Evolutionary conservation across 2,113 vertebrate species (phyloP), one percentile per base, ranked within the genome.

Genomic region (Platycercus adscitus): DNA sequence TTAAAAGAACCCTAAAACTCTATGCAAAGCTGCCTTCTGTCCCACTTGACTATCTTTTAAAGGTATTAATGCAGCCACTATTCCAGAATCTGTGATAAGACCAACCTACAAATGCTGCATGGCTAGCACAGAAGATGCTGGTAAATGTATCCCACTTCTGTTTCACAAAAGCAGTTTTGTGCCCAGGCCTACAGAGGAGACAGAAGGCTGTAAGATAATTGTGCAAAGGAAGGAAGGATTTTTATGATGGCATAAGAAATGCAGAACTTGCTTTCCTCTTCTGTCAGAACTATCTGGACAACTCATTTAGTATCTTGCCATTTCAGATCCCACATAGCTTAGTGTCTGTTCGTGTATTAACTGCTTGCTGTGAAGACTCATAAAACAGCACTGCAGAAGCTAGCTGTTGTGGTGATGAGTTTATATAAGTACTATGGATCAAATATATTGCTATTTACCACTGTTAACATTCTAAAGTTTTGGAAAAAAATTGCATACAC

Each of bases 331-430:
- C 46, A 66, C 10, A 4, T 16, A 41, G 13, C 52, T 72, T 43
- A 16, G n/a, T 50, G 37, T 11, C 35, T 43, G 26, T 29, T 49
- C 0, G 0, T n/a, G 20, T 14, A 41, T 4, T 37, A 49, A 37
- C 26, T 68, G 21, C 50, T 58, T 20, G 16, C 33, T 63, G 23
- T 33, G 66, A 65, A 75, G 35, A 70, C 29, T 70, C 63, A 26
- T 29, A 18, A 71, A 55, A 49, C 21, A 89, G 33, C 28, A 55
- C 7, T 24, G 39, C 20, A 89, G 41, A 81, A 72, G 13, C 21
- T 44, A 78, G 75, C 10, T 56, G 26, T 24, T 50, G 29, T 2
- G 3, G 25, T 21, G n/a, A 63, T 15, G 5, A 66, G 29, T 17
- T 77, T 23, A 31, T 1, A 3, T 9, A 44, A 87, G 19, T 11